phyloP scores from a whole-genome alignment of 1,140 invertebrate genomes.

The Eurosta solidaginis region DNA sequence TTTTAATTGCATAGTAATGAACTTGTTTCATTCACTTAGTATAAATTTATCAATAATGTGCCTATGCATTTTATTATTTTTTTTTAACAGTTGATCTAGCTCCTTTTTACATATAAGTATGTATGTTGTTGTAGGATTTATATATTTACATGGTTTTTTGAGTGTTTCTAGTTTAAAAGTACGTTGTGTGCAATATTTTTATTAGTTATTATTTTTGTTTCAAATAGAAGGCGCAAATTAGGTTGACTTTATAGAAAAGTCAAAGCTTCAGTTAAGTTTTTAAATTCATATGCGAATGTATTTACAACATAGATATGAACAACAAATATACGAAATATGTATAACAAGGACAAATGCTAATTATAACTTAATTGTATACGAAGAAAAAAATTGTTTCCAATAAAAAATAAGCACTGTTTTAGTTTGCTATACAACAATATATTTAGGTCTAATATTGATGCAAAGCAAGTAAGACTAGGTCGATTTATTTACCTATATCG shows the following conservation, averaged over 20 bases:
- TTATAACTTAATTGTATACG: not conserved
- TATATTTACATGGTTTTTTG: no score
- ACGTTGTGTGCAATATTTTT: not conserved
- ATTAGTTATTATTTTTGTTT: not conserved
- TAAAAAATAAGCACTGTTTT: constrained; percentile 9
- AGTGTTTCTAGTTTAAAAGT: no score
- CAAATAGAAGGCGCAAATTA: constrained; percentile 24
- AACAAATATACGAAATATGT: not conserved
- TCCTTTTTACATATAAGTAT: no score
- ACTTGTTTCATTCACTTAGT: not conserved
- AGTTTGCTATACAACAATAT: not conserved
- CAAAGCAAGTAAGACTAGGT: no score
- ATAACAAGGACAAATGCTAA: not conserved
- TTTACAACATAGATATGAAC: constrained; percentile 2
- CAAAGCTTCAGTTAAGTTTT: no score
- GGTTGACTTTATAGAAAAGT: not conserved
- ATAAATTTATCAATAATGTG: not conserved
- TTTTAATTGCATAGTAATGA: not conserved
- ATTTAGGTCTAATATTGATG: constrained; percentile 19
- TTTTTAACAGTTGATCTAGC: no score
- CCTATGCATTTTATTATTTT: no score
- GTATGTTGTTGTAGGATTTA: no score
- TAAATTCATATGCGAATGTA: not conserved
- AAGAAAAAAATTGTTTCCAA: not conserved
- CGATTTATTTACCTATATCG: not conserved